Evolutionary conservation across 2,888 invertebrate species (phyloP), one percentile per base, ranked within the genome.

Genomic region (Nomada ferruginata): DNA sequence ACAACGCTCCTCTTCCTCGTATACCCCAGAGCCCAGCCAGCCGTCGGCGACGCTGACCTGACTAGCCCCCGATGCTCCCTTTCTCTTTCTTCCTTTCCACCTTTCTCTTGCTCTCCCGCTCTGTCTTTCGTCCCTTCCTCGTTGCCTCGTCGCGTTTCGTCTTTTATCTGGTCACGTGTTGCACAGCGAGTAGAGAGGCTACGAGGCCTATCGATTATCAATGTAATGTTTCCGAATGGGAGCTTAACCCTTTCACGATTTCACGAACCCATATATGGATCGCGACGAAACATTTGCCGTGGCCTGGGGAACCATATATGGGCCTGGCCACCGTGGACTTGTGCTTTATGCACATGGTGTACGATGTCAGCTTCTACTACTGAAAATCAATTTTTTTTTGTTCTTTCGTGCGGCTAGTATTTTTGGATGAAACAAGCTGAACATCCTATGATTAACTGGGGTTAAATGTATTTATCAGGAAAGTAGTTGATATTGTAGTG

Each of bases 1-100:
- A 90, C 91, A 90, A 90, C 90, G 88, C 89, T 89, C 86, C 83
- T 91, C 90, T 91, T 91, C 91, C 89, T 90, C 89, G 87, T 88
- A 87, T 87, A 87, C 87, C 88, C 89, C 89, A 85, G 79, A 84
- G 78, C 85, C 76, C 82, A 74, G 74, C 76, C 82, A 74, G 82
- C 79, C 87, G 83, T 76, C 83, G 85, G 70, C 85, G 78, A 85
- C 84, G 86, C 86, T 86, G 86, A 83, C 88, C 87, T 88, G 87
- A 78, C 87, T 87, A 82, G 88, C 86, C 88, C 86, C 80, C 82
- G 84, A 81, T 84, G 75, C 76, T 79, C 83, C 74, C 76, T 82
- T 60, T 76, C 65, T 23, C 66, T 70, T 76, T 69, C 60, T 18
- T 59, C 59, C 20, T 52, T 44, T 61, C 26, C 65, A 64, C 59